phyloP scores from a whole-genome alignment of 2,797 vertebrate species.

The Nyctalus aviator region DNA sequence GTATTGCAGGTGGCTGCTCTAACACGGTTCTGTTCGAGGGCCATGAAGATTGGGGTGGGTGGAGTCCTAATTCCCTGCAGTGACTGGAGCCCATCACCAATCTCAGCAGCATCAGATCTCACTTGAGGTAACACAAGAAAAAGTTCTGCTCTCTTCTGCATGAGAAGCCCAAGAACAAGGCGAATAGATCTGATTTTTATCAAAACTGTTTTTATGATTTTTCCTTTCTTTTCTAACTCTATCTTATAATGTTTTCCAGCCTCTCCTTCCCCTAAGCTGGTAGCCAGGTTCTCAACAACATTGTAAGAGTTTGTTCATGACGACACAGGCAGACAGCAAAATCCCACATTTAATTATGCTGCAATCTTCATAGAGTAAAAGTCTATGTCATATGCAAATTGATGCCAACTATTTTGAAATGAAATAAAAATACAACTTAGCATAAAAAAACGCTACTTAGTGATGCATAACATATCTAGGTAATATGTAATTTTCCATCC shows the following conservation, averaged over 20 bases:
- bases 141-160: neutral
- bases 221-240: constrained; percentile 21
- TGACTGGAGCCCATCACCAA: neutral
- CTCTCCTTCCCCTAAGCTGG: constrained; percentile 23
- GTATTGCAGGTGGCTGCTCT: neutral
- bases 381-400: constrained; percentile 58
- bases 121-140: neutral
- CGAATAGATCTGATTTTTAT: constrained; percentile 47
- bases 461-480: constrained; percentile 31
- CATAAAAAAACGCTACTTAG: constrained; percentile 47
- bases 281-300: constrained; percentile 15
- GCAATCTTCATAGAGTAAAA: constrained; percentile 67
- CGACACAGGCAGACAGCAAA: constrained; percentile 57
- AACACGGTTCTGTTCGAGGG: neutral
- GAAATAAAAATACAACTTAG: constrained; percentile 63
- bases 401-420: constrained; percentile 70
- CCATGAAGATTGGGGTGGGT: neutral
- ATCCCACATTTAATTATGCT: constrained; percentile 62
- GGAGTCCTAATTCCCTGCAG: neutral
- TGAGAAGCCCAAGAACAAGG: constrained; percentile 1
- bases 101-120: neutral
- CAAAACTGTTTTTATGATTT: neutral
- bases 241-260: neutral
- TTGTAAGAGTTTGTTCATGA: constrained; percentile 64
- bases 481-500: constrained; percentile 8